phyloP scores from a whole-genome alignment of 2,113 vertebrate genomes.

The Brachyistius frenatus region DNA sequence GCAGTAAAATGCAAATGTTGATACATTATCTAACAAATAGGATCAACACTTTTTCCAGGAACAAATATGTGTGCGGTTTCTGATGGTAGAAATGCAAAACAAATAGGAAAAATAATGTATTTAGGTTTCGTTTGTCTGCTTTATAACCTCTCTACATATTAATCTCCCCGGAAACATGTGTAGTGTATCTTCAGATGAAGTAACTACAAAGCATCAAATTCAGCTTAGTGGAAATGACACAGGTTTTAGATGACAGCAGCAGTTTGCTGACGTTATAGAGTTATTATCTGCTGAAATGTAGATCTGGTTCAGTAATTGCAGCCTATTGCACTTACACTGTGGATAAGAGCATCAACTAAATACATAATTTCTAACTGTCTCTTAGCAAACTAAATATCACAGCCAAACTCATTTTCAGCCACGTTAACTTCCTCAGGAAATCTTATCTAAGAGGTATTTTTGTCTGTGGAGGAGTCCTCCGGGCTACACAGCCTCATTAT shows the following conservation, averaged over 20 bases:
- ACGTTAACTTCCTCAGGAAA: constrained; percentile 76
- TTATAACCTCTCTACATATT: too few species aligned
- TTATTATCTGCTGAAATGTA: constrained; percentile 39
- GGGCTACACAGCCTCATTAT: constrained; percentile 74
- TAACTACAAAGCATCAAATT: constrained; percentile 12
- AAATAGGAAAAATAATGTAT: too few species aligned
- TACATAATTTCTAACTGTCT: constrained; percentile 58
- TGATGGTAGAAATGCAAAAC: too few species aligned
- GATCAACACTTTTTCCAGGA: neutral
- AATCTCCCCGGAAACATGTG: neutral
- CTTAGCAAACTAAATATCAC: constrained; percentile 71
- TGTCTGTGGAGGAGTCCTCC: constrained; percentile 66
- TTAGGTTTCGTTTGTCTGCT: too few species aligned
- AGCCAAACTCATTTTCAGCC: constrained; percentile 74
- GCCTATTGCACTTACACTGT: constrained; percentile 32
- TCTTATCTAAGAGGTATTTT: constrained; percentile 76
- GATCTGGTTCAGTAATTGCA: constrained; percentile 53
- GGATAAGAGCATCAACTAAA: constrained; percentile 57
- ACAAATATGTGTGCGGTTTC: neutral
- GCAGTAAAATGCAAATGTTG: too few species aligned
- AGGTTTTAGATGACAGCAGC: constrained; percentile 28
- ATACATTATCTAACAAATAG: too few species aligned
- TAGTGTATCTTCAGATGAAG: constrained; percentile 8
- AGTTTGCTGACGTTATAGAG: constrained; percentile 30
- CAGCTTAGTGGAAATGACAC: neutral